A percentile compares a stretch with the other conserved stretches of the same genome.
phyloP scores from a whole-genome alignment of 2,888 invertebrate species.

The Trilocha varians region DNA sequence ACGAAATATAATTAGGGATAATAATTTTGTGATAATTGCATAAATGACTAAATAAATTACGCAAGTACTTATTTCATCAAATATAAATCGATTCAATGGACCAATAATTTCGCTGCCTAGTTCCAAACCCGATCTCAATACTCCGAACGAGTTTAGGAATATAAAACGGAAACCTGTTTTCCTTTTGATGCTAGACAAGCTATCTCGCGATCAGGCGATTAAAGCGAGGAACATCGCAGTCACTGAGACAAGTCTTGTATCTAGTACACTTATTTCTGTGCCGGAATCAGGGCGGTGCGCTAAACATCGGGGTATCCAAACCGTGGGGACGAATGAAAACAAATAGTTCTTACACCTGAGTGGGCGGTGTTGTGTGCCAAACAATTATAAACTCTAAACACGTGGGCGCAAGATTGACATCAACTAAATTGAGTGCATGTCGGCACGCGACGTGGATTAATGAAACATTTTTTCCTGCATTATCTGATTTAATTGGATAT shows the following conservation, averaged over 20 bases:
- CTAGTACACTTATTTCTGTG: conserved; percentile 47
- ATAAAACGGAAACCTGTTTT: no score
- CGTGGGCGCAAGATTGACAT: conserved; percentile 19
- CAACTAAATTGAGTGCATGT: conserved; percentile 17
- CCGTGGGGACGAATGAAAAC: conserved; percentile 40
- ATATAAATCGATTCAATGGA: no score
- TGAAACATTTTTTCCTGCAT: conserved; percentile 18
- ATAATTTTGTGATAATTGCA: no score
- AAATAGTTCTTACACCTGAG: conserved; percentile 50
- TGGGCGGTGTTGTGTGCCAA: conserved; percentile 30
- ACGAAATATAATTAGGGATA: no score
- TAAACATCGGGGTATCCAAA: conserved; percentile 56
- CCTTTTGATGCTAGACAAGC: no score
- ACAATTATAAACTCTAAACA: conserved; percentile 19
- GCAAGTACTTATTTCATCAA: no score
- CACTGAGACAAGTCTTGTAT: neutral
- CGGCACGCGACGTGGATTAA: conserved; percentile 29
- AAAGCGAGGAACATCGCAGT: neutral
- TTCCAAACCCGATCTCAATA: no score
- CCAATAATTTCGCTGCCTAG: no score
- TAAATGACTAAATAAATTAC: no score
- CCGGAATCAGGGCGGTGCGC: conserved; percentile 60
- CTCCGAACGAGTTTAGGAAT: no score
- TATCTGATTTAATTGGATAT: conserved; percentile 12
- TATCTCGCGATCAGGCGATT: no score